Percentiles rank a stretch among this genome's conserved stretches.
Evolutionary conservation across 2,797 vertebrate species (phyloP).

Genomic region (Gadopsis marmoratus): DNA sequence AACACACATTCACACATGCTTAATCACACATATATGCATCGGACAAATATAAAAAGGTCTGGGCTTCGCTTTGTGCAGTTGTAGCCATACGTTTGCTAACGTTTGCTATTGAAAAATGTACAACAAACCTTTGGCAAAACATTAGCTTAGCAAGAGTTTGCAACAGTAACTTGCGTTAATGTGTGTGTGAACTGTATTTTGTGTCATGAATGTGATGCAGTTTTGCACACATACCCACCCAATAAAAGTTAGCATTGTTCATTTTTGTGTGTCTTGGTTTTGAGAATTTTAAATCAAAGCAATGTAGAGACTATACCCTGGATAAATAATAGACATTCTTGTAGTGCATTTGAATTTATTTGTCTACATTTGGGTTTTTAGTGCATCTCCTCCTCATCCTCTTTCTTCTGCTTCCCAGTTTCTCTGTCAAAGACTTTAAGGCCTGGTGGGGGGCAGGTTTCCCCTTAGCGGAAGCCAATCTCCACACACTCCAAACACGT

Average conservation of each 20-base stretch:
- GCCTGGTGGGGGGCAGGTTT: conserved; percentile 40
- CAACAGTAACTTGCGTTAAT: neutral
- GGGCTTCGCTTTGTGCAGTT: neutral
- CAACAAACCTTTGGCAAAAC: conserved; percentile 9
- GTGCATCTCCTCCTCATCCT: conserved; percentile 7
- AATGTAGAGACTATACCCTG: conserved; percentile 6
- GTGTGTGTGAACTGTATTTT: neutral
- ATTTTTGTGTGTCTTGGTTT: neutral
- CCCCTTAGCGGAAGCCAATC: conserved; percentile 43
- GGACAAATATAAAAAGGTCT: conserved; percentile 13
- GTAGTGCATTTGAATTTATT: conserved; percentile 23
- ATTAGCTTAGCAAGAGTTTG: neutral
- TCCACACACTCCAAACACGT: conserved; percentile 56
- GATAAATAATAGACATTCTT: conserved; percentile 38
- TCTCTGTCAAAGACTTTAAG: conserved; percentile 46
- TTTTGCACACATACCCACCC: neutral
- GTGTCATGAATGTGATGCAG: neutral
- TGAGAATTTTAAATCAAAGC: conserved; percentile 22
- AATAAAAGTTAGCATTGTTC: neutral
- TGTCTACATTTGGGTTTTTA: conserved; percentile 21
- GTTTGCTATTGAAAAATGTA: neutral
- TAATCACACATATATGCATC: conserved; percentile 6
- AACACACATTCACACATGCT: conserved; percentile 22
- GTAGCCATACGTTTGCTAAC: neutral
- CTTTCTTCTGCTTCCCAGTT: conserved; percentile 42